phyloP scores from a whole-genome alignment of 2,888 invertebrate genomes.

The Bellardia pandia region DNA sequence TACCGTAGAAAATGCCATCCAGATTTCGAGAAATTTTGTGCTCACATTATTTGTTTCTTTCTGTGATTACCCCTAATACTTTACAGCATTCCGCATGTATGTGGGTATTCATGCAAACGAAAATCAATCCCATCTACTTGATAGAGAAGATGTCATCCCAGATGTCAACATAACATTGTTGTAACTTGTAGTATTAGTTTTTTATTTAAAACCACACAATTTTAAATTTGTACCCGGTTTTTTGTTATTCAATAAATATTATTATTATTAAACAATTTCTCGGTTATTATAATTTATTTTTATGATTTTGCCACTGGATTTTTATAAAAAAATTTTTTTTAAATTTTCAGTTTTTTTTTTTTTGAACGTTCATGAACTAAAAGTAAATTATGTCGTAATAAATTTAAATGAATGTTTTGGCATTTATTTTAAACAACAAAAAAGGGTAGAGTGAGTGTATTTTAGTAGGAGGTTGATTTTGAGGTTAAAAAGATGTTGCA shows the following conservation, averaged over 20 bases:
- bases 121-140: background rate
- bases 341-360: conserved; percentile 13
- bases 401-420: conserved; percentile 47
- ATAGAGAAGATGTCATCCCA: conserved; percentile 7
- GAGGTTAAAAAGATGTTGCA: conserved; percentile 40
- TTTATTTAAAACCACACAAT: conserved; percentile 25
- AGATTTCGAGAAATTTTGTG: no score
- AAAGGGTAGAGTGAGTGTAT: conserved; percentile 8
- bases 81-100: background rate
- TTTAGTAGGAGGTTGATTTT: conserved; percentile 41
- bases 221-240: background rate
- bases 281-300: conserved; percentile 42
- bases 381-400: conserved; percentile 50
- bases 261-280: conserved; percentile 47
- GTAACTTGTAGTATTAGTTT: background rate
- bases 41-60: no score
- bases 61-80: background rate
- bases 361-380: conserved; percentile 57
- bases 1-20: no score
- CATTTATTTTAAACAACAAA: background rate
- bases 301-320: conserved; percentile 44
- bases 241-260: conserved; percentile 41
- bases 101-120: background rate
- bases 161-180: background rate
- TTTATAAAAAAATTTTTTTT: conserved; percentile 8